phyloP scores from a whole-genome alignment of 2,888 invertebrate genomes.

The Heliconius aoede region DNA sequence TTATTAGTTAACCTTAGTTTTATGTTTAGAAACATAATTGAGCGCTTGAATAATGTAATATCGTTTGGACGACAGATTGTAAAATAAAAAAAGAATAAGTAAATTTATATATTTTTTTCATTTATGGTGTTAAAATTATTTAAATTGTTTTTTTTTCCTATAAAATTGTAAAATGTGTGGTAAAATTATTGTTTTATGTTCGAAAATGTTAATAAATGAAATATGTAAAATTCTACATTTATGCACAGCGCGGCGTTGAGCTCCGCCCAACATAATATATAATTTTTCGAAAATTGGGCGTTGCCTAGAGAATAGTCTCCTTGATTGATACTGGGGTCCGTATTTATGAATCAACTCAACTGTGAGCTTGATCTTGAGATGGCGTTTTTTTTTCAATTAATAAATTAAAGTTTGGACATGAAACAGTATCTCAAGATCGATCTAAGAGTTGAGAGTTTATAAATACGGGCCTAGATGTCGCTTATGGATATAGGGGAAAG shows the following conservation, averaged over 20 bases:
- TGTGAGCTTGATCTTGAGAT: no score
- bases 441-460: no score
- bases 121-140: not conserved
- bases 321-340: no score
- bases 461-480: no score
- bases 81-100: not conserved
- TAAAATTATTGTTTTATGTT: not conserved
- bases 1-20: constrained; percentile 43
- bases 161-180: no score
- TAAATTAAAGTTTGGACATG: no score
- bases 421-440: no score
- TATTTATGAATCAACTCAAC: no score
- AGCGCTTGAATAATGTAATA: constrained; percentile 20
- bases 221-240: not conserved
- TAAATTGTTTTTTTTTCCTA: not conserved
- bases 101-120: not conserved
- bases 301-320: not conserved
- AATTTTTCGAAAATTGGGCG: no score
- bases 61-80: not conserved
- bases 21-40: constrained; percentile 42
- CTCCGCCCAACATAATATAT: no score
- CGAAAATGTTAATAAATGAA: no score
- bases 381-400: no score
- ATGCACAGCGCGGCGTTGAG: not conserved
- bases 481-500: not conserved